These are phyloP conservation scores for Mellilla xanthometata DNA, from an alignment of 2,888 invertebrate species.

Conservation along the genomic window DNA sequence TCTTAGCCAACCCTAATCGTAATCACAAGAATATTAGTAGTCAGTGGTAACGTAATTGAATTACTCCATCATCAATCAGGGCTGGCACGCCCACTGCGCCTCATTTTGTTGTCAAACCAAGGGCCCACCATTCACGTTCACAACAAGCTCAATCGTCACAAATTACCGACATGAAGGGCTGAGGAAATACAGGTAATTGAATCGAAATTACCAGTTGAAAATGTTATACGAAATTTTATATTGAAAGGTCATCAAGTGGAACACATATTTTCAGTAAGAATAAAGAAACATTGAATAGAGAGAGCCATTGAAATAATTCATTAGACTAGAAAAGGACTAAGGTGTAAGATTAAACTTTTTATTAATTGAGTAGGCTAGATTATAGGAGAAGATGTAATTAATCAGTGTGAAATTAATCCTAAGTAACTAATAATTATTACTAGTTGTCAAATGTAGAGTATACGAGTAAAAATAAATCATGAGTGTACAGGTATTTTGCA, in stretches of 20 bases:
- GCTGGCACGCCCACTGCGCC: constrained; percentile 19
- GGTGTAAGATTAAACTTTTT: too few relatives aligned
- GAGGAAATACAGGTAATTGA: constrained; percentile 2
- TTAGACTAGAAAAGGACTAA: too few relatives aligned
- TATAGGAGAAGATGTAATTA: too few relatives aligned
- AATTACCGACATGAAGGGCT: constrained; percentile 14
- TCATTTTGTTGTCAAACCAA: constrained; percentile 39
- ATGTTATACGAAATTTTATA: not conserved
- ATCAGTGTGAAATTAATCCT: too few relatives aligned
- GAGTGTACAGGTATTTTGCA: too few relatives aligned
- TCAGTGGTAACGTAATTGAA: constrained; percentile 34
- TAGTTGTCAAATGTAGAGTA: too few relatives aligned
- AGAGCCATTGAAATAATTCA: too few relatives aligned
- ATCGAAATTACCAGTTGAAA: not conserved
- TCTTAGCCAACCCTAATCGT: constrained; percentile 11
- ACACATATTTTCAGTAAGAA: too few relatives aligned
- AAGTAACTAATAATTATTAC: too few relatives aligned
- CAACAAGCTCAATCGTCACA: constrained; percentile 20
- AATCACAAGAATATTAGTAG: constrained; percentile 24
- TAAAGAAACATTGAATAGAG: too few relatives aligned
- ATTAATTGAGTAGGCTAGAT: too few relatives aligned
- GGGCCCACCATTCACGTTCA: constrained; percentile 19
- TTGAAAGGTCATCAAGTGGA: not conserved
- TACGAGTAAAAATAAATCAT: too few relatives aligned
- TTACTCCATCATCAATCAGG: constrained; percentile 44